A percentile compares a stretch with the other conserved stretches of the same genome.
Conservation (phyloP, 2,888 invertebrate genomes). For the Euclidia mi region DNA sequence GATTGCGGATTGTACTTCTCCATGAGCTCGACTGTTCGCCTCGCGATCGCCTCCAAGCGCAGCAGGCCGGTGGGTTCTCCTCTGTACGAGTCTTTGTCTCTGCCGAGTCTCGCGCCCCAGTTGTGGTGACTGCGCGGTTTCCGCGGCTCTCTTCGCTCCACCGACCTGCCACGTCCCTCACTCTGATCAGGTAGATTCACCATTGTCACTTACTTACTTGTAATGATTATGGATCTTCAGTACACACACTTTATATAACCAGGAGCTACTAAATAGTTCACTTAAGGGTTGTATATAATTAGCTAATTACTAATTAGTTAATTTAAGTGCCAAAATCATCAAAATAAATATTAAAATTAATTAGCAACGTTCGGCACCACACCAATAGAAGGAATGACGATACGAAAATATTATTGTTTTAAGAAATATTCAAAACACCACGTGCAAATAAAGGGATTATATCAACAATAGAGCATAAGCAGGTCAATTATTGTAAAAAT, state of each 20-base stretch:
- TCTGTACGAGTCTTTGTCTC: constrained; percentile 38
- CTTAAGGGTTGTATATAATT: constrained; percentile 25
- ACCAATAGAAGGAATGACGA: constrained; percentile 7
- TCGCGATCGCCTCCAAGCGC: constrained; percentile 63
- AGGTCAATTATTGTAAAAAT: constrained; percentile 37
- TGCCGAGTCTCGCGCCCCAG: constrained; percentile 59
- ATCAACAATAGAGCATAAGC: constrained; percentile 41
- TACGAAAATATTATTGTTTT: constrained; percentile 22
- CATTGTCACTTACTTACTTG: constrained; percentile 49
- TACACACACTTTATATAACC: constrained; percentile 21
- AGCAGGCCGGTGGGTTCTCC: constrained; percentile 63
- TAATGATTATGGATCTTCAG: constrained; percentile 11
- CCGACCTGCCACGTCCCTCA: constrained; percentile 43
- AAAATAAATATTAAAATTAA: constrained; percentile 10
- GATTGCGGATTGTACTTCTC: constrained; percentile 60
- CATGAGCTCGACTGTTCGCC: constrained; percentile 63
- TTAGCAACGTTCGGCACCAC: constrained; percentile 14
- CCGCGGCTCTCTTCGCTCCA: no score
- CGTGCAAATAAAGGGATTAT: constrained; percentile 23
- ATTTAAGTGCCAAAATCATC: no score
- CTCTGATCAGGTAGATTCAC: constrained; percentile 61
- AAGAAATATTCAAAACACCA: constrained; percentile 40
- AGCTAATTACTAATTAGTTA: no score
- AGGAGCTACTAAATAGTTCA: constrained; percentile 9
- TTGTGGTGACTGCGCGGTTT: constrained; percentile 55